Evolutionary conservation across 2,888 invertebrate species (phyloP).

Genomic region (Mimachlamys varia): DNA sequence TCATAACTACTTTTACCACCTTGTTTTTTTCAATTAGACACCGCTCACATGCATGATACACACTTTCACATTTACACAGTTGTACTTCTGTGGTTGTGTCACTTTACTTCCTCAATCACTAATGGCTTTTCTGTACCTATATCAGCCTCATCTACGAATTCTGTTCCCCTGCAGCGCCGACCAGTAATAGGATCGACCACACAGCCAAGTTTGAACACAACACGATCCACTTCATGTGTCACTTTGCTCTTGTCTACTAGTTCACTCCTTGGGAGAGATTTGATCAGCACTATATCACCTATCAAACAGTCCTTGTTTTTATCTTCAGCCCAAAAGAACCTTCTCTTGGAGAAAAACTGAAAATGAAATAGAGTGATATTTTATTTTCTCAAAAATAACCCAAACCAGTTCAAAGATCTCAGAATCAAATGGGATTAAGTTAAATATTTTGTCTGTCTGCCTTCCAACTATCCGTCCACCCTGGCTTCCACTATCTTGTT

Average conservation of each 20-base stretch:
- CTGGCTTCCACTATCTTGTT: too few species aligned
- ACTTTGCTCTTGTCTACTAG: slow-evolving; percentile 45
- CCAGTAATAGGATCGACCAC: slow-evolving; percentile 76
- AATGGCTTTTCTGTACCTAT: neutral
- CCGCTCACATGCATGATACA: too few species aligned
- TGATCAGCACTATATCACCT: slow-evolving; percentile 69
- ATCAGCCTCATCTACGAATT: slow-evolving; percentile 68
- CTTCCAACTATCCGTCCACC: too few species aligned
- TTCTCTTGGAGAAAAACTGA: slow-evolving; percentile 71
- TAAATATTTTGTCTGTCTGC: too few species aligned
- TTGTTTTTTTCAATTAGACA: too few species aligned
- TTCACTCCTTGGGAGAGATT: neutral
- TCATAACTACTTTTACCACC: too few species aligned
- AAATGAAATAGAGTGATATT: slow-evolving; percentile 51
- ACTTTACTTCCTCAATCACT: slow-evolving; percentile 13
- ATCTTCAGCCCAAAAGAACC: slow-evolving; percentile 67
- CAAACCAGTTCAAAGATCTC: too few species aligned
- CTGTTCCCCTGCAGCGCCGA: slow-evolving; percentile 67
- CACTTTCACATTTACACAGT: neutral
- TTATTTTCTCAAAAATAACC: neutral
- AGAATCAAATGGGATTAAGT: too few species aligned
- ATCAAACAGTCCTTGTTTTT: slow-evolving; percentile 52
- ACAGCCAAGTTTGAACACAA: slow-evolving; percentile 70
- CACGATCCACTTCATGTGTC: slow-evolving; percentile 63
- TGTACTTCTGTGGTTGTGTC: neutral